Base-by-base conservation (phyloP, 2,113 vertebrate species). In the Lophura nycthemera region DNA sequence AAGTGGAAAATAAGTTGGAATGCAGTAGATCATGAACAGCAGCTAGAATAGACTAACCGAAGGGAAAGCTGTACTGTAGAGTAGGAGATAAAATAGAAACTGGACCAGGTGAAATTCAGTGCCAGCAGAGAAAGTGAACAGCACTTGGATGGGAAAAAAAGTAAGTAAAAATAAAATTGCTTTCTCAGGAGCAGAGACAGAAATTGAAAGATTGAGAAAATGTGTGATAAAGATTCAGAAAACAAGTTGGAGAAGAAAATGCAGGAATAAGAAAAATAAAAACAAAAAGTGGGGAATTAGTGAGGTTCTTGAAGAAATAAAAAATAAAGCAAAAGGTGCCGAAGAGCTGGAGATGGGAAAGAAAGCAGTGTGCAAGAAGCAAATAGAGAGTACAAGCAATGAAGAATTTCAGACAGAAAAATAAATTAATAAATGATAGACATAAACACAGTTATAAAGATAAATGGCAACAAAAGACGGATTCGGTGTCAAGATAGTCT, bases 191-290 rank as follows among this genome's bases (percentile, higher is more conserved):
- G 82, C 17, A 65, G 8, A 82, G 81, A 20, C 9, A 79, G 24
- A 91, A 91, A 72, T 72, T 22, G 5, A 43, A 82, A 29, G 9
- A 0, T 1, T 30, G 40, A 69, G 56, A 54, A 81, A 9, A 18
- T 25, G 5, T 25, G 59, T 30, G 27, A 74, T 29, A 87, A 91
- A 70, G 42, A 29, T 54, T 80, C 15, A 77, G 21, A 11, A 74
- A 77, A 43, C 0, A 48, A 45, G 18, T 4, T 8, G 3, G 5
- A 6, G 0, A 5, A 50, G 16, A 77, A 11, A 63, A 57, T 1
- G 3, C 4, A 72, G 4, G 8, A 45, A 1, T 45, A 67, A 83
- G 59, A 64, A 86, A 34, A 43, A 12, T 30, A 70, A n/a, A 8
- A 69, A n/a, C 3, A 57, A 11, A 42, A 4, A 54, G 4, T 54